Base-by-base conservation (phyloP, 2,888 invertebrate species). In the Xestia c-nigrum region DNA sequence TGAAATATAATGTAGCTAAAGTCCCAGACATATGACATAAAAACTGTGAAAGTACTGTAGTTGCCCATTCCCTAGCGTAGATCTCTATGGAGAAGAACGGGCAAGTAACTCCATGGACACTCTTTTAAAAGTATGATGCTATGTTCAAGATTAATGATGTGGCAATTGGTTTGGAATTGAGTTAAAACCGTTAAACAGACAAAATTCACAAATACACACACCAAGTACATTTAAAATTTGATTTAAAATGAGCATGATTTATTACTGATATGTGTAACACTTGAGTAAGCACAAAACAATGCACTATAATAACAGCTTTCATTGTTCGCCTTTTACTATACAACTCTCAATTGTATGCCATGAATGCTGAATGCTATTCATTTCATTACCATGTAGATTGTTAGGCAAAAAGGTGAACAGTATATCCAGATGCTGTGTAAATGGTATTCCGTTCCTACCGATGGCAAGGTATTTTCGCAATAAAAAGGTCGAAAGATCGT, bases 281-380 rank as follows among this genome's bases (percentile, higher is more conserved):
- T 50, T 76, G 80, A 59, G 19, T 69, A 40, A 61, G 31, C 59
- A 66, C 14, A 6, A 63, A 63, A 61, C 52, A 65, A 75, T 52
- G 40, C 7, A 3, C 21, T 47, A 6, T 1, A 57, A 19, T 65
- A 59, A 74, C 57, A 65, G 59, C 65, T 76, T 76, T 70, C 52
- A 70, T 76, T 76, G 31, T 81, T 61, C 14, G 19, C 63, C 65
- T 75, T 65, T 80, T 69, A 80, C 64, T 75, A 59, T 31, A 50
- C 3, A 75, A 65, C 40, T 66, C 14, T 50, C 40, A 67, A 52
- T 21, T 24, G 19, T 12, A 19, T 46, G 6, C 21, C 12, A 14
- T 14, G 9, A 14, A 66, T 31, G 31, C 31, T 31, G 31, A 40
- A 46, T 47, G 1, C 3, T 24, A 3, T 19, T 16, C n/a, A n/a